Percentiles rank a stretch among this genome's conserved stretches.
Conservation (phyloP, 2,888 invertebrate species). For the Teleiodes luculella region DNA sequence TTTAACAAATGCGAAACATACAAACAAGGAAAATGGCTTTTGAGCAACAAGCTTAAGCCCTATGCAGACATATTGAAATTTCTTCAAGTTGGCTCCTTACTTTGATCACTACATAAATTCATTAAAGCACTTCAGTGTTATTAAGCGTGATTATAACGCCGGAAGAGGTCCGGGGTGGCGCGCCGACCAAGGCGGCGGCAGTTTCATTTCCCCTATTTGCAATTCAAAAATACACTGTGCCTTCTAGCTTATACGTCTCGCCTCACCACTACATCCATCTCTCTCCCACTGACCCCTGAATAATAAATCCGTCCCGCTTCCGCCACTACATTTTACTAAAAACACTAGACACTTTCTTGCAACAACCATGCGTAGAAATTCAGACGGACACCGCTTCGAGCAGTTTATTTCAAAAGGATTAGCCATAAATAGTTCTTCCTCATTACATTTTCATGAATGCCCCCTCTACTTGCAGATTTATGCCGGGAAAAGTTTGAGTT, state of each 20-base stretch:
- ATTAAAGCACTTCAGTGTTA: constrained; percentile 67
- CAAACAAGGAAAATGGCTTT: constrained; percentile 30
- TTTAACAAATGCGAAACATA: constrained; percentile 36
- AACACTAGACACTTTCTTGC: constrained; percentile 59
- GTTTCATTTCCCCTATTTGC: constrained; percentile 74
- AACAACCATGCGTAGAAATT: constrained; percentile 50
- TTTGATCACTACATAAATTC: constrained; percentile 68
- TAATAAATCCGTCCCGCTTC: constrained; percentile 39
- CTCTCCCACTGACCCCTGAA: constrained; percentile 34
- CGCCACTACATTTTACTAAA: constrained; percentile 47
- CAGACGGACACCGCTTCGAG: constrained; percentile 51
- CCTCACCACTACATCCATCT: constrained; percentile 33
- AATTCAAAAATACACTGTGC: constrained; percentile 72
- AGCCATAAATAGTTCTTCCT: constrained; percentile 74
- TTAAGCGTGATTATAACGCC: constrained; percentile 70
- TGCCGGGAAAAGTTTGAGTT: constrained; percentile 72
- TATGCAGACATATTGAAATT: constrained; percentile 35
- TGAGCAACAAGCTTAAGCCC: constrained; percentile 28
- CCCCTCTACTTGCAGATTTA: constrained; percentile 67
- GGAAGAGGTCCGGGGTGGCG: constrained; percentile 55
- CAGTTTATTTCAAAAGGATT: constrained; percentile 75
- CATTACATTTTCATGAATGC: constrained; percentile 76
- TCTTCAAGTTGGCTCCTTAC: constrained; percentile 45
- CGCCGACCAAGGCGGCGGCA: constrained; percentile 51
- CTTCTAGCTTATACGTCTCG: constrained; percentile 45